Evolutionary conservation across 1,140 invertebrate species (phyloP).

Genomic region (Trichonephila clavipes): DNA sequence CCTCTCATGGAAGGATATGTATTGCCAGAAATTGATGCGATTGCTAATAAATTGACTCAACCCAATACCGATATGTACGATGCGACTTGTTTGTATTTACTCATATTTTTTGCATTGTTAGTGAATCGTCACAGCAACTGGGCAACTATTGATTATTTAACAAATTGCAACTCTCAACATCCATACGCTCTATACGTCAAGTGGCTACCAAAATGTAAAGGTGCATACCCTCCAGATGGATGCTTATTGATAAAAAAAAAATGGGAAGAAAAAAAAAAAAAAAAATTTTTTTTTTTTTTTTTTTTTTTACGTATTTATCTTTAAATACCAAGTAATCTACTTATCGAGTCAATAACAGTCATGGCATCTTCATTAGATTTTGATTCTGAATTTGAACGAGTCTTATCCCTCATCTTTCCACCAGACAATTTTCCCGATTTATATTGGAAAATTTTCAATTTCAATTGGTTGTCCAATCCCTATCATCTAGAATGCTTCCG

Average conservation of each 20-base stretch:
- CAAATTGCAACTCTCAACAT: not conserved
- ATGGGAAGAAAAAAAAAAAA: too few relatives aligned
- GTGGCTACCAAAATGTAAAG: not conserved
- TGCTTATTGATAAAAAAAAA: too few relatives aligned
- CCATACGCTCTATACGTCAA: not conserved
- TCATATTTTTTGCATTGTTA: slow-evolving; percentile 49
- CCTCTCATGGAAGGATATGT: not conserved
- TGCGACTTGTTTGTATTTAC: slow-evolving; percentile 33
- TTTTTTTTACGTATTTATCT: too few relatives aligned
- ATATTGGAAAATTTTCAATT: not conserved
- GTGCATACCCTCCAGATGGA: too few relatives aligned
- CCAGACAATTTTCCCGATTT: not conserved
- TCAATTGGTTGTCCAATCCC: not conserved
- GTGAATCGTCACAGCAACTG: slow-evolving; percentile 38
- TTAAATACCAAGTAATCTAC: too few relatives aligned
- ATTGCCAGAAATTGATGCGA: not conserved
- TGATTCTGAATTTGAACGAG: not conserved
- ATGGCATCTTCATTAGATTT: too few relatives aligned
- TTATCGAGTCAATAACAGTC: too few relatives aligned
- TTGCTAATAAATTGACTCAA: not conserved
- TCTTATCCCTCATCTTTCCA: not conserved
- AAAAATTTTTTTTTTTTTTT: not conserved
- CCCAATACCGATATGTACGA: not conserved
- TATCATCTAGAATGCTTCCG: not conserved
- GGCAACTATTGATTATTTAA: slow-evolving; percentile 45